Evolutionary conservation across 2,888 invertebrate genomes (phyloP).

Genomic region (Drosophila pegasa): DNA sequence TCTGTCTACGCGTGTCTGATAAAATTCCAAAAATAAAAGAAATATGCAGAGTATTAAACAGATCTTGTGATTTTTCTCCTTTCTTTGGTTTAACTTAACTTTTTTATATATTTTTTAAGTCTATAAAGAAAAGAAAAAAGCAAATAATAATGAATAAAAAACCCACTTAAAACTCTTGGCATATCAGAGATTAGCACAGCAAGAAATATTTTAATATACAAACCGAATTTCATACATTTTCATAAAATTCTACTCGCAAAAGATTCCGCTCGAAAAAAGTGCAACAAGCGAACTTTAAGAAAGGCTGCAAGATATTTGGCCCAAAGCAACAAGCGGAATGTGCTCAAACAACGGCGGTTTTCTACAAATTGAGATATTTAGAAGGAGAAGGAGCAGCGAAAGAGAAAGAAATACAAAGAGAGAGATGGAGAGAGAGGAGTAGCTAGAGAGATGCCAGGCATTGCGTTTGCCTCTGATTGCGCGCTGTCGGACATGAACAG

Average conservation of each 20-base stretch:
- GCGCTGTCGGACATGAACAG: conserved; percentile 4
- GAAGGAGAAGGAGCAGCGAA: neutral
- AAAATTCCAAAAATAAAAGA: neutral
- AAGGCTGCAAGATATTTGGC: conserved; percentile 1
- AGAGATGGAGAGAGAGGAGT: neutral
- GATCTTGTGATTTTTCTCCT: too few relatives aligned
- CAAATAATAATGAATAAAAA: too few relatives aligned
- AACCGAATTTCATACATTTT: neutral
- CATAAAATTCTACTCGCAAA: neutral
- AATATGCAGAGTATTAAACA: neutral
- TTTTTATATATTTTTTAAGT: too few relatives aligned
- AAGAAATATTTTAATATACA: neutral
- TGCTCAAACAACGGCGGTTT: conserved; percentile 24
- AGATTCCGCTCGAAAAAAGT: neutral
- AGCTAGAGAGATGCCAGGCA: conserved; percentile 40
- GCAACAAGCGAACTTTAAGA: neutral
- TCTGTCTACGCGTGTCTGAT: neutral
- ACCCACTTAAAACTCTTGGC: neutral
- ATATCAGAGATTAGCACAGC: neutral
- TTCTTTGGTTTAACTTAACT: too few relatives aligned
- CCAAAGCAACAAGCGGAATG: conserved; percentile 32
- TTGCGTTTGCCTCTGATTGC: conserved; percentile 36
- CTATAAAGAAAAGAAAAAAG: too few relatives aligned
- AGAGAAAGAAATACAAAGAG: too few relatives aligned
- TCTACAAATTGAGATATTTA: conserved; percentile 9